phyloP scores from a whole-genome alignment of 2,888 invertebrate genomes.

The Platynereis dumerilii region DNA sequence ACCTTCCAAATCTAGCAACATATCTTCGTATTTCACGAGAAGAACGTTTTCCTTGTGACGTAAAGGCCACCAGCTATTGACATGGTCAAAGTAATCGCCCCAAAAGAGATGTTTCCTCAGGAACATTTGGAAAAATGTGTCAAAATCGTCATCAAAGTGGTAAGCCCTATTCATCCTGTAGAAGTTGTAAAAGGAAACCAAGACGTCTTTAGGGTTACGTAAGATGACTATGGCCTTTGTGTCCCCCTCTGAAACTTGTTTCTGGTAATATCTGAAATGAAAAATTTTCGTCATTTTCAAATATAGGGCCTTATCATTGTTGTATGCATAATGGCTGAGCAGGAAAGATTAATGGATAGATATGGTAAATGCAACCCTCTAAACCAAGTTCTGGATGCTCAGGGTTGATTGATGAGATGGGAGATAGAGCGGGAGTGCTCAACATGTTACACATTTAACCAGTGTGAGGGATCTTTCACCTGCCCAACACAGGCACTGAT shows the following conservation, averaged over 20 bases:
- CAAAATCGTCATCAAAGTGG: not conserved
- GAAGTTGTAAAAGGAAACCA: conserved; percentile 6
- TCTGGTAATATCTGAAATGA: not conserved
- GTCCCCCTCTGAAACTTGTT: not conserved
- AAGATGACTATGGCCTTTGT: conserved; percentile 1
- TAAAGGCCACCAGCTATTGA: not conserved
- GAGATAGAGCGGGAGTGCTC: too few relatives aligned
- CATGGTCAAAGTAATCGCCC: conserved; percentile 2
- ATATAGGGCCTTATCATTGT: too few relatives aligned
- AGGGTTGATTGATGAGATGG: too few relatives aligned
- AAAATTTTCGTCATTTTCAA: too few relatives aligned
- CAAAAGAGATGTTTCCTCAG: conserved; percentile 1
- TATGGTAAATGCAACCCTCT: too few relatives aligned
- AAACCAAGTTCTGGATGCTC: too few relatives aligned
- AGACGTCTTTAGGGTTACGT: conserved; percentile 8
- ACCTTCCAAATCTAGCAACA: not conserved
- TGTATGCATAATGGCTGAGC: too few relatives aligned
- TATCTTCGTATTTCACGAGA: conserved; percentile 4
- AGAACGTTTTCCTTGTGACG: not conserved
- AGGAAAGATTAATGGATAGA: too few relatives aligned
- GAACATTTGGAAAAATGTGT: conserved; percentile 1
- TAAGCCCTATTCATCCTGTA: conserved; percentile 3
- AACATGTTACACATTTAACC: too few relatives aligned
- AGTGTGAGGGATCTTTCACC: too few relatives aligned
- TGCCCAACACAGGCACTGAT: too few relatives aligned